Evolutionary conservation across 2,113 vertebrate genomes (phyloP).

Genomic region (Mohoua ochrocephala): DNA sequence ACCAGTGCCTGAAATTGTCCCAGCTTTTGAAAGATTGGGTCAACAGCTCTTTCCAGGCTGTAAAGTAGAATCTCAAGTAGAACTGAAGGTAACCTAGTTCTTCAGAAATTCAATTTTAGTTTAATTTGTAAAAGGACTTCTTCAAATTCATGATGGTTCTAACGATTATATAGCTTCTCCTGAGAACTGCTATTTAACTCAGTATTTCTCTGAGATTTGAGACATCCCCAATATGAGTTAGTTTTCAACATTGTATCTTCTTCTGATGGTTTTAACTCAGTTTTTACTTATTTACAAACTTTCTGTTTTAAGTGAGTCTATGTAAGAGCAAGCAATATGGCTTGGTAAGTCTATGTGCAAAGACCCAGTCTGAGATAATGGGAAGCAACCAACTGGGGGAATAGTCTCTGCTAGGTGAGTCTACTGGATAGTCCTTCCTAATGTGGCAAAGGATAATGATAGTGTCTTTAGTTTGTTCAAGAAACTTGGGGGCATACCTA

Average conservation of each 20-base stretch:
- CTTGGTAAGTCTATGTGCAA: neutral
- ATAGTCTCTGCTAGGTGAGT: neutral
- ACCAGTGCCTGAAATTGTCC: neutral
- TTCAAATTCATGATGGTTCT: neutral
- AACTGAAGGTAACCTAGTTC: neutral
- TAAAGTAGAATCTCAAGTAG: neutral
- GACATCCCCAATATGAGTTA: neutral
- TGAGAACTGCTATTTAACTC: neutral
- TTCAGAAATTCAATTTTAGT: neutral
- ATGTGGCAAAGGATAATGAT: neutral
- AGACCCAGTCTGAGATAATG: neutral
- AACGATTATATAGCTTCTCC: neutral
- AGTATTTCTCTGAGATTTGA: neutral
- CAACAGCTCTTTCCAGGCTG: neutral
- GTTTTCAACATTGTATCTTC: neutral
- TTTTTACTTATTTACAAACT: neutral
- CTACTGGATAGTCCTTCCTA: neutral
- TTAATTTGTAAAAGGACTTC: neutral
- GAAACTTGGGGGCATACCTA: neutral
- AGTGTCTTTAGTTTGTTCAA: neutral
- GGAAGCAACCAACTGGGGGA: neutral
- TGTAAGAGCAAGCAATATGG: neutral
- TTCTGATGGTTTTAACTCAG: neutral
- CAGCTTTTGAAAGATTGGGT: neutral
- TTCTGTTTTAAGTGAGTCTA: neutral